A percentile compares a stretch with the other conserved stretches of the same genome.
These are phyloP conservation scores for Polydrusus tereticollis DNA, from an alignment of 2,888 invertebrate genomes.

Conservation along the genomic window DNA sequence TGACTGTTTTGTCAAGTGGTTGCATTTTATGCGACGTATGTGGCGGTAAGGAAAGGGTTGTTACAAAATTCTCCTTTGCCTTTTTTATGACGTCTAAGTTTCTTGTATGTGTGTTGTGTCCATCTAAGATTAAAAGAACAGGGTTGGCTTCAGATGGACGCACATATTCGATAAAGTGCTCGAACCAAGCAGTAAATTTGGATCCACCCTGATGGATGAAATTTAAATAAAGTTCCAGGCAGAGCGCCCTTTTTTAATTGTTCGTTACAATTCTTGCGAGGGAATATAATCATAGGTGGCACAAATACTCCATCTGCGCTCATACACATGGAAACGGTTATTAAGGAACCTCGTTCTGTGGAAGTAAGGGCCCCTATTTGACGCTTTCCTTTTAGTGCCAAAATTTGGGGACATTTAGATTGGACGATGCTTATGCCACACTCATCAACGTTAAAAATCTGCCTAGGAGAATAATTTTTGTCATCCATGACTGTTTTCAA, in stretches of 20 bases:
- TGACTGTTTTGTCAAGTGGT: constrained; percentile 27
- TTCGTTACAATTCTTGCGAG: too few relatives aligned
- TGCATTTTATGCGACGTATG: too few relatives aligned
- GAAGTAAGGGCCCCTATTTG: too few relatives aligned
- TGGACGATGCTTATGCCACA: constrained; percentile 1
- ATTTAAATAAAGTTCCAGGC: too few relatives aligned
- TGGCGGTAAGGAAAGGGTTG: constrained; percentile 15
- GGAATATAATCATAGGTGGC: constrained; percentile 24
- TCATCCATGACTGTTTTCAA: constrained; percentile 1
- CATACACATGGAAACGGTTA: constrained; percentile 22
- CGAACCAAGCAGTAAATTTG: constrained; percentile 24
- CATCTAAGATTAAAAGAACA: too few relatives aligned
- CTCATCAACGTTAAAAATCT: too few relatives aligned
- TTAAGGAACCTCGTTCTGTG: constrained; percentile 8
- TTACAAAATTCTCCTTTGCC: constrained; percentile 24
- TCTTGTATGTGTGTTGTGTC: too few relatives aligned
- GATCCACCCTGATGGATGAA: constrained; percentile 30
- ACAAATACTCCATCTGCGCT: constrained; percentile 17
- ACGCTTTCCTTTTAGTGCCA: constrained; percentile 16
- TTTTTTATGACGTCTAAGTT: constrained; percentile 12
- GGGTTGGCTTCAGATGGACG: constrained; percentile 11
- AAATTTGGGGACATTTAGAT: background rate
- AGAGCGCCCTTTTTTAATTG: too few relatives aligned
- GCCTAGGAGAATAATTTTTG: constrained; percentile 1
- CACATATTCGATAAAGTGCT: constrained; percentile 2